Percentiles rank a stretch among this genome's conserved stretches.
Conservation (phyloP, 2,113 vertebrate species). For the rat (Rattus norvegicus) region GRCr8 NC_086024.1:14495001-14495500, state of each 20-base stretch:
- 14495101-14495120: background rate
- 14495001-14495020: background rate
- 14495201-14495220: background rate
- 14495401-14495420: background rate
- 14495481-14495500: background rate
- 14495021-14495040: background rate
- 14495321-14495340: background rate
- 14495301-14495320: background rate
- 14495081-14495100: background rate
- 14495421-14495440: background rate
- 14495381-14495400: background rate
- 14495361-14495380: background rate
- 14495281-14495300: background rate
- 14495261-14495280: background rate
- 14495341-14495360: background rate
- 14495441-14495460: no score
- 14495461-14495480: accelerated
- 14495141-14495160: background rate
- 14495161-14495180: background rate
- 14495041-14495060: background rate
- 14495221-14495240: background rate
- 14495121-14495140: background rate
- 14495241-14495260: background rate
- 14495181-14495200: background rate
- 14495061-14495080: background rate